phyloP scores from a whole-genome alignment of 2,113 vertebrate species.

The Camelus dromedarius region DNA sequence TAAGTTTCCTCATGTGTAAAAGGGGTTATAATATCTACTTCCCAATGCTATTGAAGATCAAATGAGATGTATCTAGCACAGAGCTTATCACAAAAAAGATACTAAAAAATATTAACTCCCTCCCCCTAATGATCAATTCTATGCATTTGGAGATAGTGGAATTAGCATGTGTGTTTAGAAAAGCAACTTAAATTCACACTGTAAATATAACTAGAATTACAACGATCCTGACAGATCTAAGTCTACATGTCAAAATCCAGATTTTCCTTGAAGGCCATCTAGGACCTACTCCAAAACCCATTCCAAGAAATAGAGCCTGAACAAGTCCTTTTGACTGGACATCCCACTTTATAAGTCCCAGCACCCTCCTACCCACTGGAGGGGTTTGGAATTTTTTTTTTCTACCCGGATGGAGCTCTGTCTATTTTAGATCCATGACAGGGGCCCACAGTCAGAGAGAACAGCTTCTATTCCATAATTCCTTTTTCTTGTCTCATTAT shows the following conservation, averaged over 20 bases:
- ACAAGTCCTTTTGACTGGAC: background rate
- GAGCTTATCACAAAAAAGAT: background rate
- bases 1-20: background rate
- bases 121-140: background rate
- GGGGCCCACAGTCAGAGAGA: background rate
- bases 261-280: background rate
- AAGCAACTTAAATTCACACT: background rate
- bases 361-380: background rate
- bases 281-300: background rate
- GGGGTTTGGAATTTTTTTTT: background rate
- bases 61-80: background rate
- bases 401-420: background rate
- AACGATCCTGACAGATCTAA: background rate
- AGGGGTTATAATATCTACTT: background rate
- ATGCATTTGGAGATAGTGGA: background rate
- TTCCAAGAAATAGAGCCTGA: background rate
- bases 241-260: background rate
- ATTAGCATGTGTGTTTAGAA: background rate
- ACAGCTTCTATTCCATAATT: background rate
- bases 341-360: background rate
- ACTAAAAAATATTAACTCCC: background rate
- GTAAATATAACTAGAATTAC: background rate
- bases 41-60: background rate
- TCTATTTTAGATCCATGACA: background rate
- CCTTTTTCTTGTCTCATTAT: background rate